Evolutionary conservation across 1,140 invertebrate genomes (phyloP), one percentile per base, ranked within the genome.

Genomic region (Drosophila willistoni): DNA sequence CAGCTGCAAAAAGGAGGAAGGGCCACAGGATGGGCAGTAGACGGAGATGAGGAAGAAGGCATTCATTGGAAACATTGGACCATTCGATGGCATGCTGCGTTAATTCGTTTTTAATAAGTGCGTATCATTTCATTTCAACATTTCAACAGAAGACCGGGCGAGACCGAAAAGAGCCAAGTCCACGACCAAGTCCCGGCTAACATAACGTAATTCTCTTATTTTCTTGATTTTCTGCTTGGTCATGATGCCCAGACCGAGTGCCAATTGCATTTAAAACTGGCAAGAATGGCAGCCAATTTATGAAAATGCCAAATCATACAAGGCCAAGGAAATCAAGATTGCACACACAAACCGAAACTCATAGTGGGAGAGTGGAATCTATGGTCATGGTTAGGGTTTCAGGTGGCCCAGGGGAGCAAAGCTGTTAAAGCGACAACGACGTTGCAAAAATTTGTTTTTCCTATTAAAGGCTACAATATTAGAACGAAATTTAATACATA

Each of bases 101-200:
- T 89, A 89, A 89, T 89, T 89, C 85, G 85, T 89, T 89, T 89
- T 89, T 89, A 89, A 89, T 89, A 89, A 89, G 84, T 89, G 84
- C 77, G 84, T 89, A 89, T 89, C 84, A 89, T 89, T 89, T 89
- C 81, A 89, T 89, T 89, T 89, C 84, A 89, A 89, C 84, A 81
- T 77, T 87, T 87, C 84, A 87, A 87, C 84, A 71, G 71, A 87
- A 74, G 51, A 33, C 44, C 25, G 59, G 22, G 29, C 39, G 51
- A 47, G 34, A 7, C 17, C n/a, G 41, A 61, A 55, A 62, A 44
- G 62, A 41, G 59, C 72, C 42, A 68, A 69, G 59, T 78, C 68
- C 54, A 65, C 54, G 78, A 71, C 44, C 70, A 70, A 73, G 44
- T 68, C 66, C 67, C 59, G 64, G 63, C 73, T 54, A 80, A 61